A percentile compares a stretch with the other conserved stretches of the same genome.
Conservation (phyloP, 2,888 invertebrate genomes). For the Temnothorax ravouxi region DNA sequence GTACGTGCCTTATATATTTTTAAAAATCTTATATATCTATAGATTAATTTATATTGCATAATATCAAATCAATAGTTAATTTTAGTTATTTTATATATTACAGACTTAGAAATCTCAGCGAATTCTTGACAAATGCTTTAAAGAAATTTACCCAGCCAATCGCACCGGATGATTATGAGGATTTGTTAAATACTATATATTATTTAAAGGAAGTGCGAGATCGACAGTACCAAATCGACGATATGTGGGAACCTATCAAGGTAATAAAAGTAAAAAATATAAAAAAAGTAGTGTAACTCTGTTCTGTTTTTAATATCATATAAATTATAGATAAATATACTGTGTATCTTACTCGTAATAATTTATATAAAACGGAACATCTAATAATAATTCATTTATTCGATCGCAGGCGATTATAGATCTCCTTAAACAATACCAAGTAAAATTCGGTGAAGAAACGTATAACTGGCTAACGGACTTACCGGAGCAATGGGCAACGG, state of each 20-base stretch:
- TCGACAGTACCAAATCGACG: slow-evolving; percentile 92
- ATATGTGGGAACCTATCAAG: slow-evolving; percentile 96
- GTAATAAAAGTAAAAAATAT: slow-evolving; percentile 66
- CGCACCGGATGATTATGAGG: slow-evolving; percentile 94
- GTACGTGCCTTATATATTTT: background rate
- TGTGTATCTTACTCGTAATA: background rate
- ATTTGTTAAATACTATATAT: slow-evolving; percentile 93
- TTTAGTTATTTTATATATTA: slow-evolving; percentile 22
- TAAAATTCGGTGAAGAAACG: slow-evolving; percentile 93
- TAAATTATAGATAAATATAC: background rate
- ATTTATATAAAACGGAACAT: slow-evolving; percentile 16
- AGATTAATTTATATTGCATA: background rate
- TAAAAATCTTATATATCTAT: background rate
- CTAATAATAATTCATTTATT: background rate
- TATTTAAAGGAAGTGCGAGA: slow-evolving; percentile 93
- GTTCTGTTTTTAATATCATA: background rate
- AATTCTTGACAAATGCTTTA: slow-evolving; percentile 92
- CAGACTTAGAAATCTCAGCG: slow-evolving; percentile 92
- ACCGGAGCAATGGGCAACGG: slow-evolving; percentile 95
- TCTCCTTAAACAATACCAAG: slow-evolving; percentile 94
- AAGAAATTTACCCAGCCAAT: slow-evolving; percentile 91
- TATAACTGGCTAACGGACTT: slow-evolving; percentile 89
- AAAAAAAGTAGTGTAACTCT: background rate
- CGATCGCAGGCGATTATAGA: slow-evolving; percentile 91
- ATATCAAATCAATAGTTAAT: background rate